A percentile compares a stretch with the other conserved stretches of the same genome.
phyloP scores from a whole-genome alignment of 2,888 invertebrate species.

The Mesochorus sp. region DNA sequence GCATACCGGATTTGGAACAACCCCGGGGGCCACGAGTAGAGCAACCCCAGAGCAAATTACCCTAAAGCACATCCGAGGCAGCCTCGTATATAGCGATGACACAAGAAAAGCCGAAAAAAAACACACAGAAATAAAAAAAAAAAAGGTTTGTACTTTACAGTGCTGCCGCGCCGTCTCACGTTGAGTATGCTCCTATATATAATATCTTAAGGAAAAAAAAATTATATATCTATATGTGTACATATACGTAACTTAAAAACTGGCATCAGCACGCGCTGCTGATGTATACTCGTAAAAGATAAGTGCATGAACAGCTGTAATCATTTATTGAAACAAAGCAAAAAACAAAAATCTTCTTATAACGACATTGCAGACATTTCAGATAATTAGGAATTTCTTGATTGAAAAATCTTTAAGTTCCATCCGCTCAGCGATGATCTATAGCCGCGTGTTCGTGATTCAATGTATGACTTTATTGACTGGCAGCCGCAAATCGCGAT shows the following conservation, averaged over 20 bases:
- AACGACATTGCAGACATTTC: no score
- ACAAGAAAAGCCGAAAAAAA: slow-evolving; percentile 27
- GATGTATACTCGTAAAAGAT: slow-evolving; percentile 35
- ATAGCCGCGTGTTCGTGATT: slow-evolving; percentile 37
- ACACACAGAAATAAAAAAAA: no score
- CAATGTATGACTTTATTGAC: slow-evolving; percentile 32
- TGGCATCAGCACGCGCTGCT: slow-evolving; percentile 8
- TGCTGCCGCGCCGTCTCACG: slow-evolving; percentile 36
- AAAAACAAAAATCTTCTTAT: no score
- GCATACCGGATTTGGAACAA: slow-evolving; percentile 61
- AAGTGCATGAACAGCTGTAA: slow-evolving; percentile 32
- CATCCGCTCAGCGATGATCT: slow-evolving; percentile 46
- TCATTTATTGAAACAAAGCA: no score
- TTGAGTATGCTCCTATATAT: slow-evolving; percentile 41
- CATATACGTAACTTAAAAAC: background rate
- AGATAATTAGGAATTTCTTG: slow-evolving; percentile 31
- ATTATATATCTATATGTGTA: no score
- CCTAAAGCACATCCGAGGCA: slow-evolving; percentile 56
- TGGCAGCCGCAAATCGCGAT: slow-evolving; percentile 17
- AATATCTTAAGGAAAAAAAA: background rate
- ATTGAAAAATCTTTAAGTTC: slow-evolving; percentile 38
- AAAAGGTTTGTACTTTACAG: slow-evolving; percentile 54
- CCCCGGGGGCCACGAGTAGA: slow-evolving; percentile 46
- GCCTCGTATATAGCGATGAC: slow-evolving; percentile 24
- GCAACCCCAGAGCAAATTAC: slow-evolving; percentile 61